Evolutionary conservation across 2,113 vertebrate species (phyloP), one percentile per base, ranked within the genome.

Genomic region (Archilochus colubris): DNA sequence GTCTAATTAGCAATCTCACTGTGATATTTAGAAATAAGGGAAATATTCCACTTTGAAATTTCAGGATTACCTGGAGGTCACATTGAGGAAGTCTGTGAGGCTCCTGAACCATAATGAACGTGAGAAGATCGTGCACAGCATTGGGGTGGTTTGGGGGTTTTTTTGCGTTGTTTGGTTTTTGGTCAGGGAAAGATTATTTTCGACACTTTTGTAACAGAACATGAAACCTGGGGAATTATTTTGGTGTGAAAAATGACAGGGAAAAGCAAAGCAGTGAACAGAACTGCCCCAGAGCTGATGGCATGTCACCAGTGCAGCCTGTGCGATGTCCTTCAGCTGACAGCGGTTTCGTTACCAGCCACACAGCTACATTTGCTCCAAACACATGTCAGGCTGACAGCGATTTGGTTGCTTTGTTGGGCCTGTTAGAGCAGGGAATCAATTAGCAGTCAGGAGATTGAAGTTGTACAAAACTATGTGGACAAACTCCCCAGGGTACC

Each of bases 91-190:
- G 25, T 5, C 59, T 46, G 25, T 8, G 46, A 86, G 59, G 24
- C 13, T 61, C 50, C 57, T 61, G 53, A 79, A 38, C 33, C 44
- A 6, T 1, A 18, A 7, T 64, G 63, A 51, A 69, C 28, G 24
- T 54, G 51, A 86, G 27, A 81, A 68, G 40, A 57, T 14, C 1
- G 0, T 3, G 33, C 3, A 11, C 4, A 3, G 3, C 1, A 2
- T 38, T 12, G 24, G 28, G 33, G 12, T 40, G 10, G 40, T 40
- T 40, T 40, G 11, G 38, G 38, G 40, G 10, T 40, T 40, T 40
- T 40, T 40, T 40, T 40, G 40, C 11, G 40, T 40, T 40, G 40
- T 40, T 40, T 27, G 20, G 43, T 44, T 30, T 30, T 25, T 50
- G 53, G 17, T 16, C 68, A 86, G 48, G 59, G 48, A 78, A 87